Conservation (phyloP, 2,888 invertebrate genomes). For the Psococerastis gibbosa region DNA sequence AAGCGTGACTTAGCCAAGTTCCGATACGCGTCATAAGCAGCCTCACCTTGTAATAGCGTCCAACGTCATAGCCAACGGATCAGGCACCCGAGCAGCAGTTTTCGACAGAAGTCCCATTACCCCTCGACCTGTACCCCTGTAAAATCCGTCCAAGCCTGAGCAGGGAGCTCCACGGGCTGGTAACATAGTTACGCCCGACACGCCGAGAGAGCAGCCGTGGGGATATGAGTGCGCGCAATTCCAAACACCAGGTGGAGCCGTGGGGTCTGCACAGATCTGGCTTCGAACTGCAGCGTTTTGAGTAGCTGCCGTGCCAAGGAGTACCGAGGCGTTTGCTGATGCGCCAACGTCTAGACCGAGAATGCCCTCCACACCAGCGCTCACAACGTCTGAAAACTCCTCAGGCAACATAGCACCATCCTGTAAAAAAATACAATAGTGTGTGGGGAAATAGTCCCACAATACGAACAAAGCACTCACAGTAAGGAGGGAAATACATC, state of each 20-base stretch:
- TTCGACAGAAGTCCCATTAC: constrained; percentile 42
- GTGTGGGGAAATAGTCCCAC: too few species aligned
- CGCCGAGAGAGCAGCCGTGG: constrained; percentile 30
- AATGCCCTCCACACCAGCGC: constrained; percentile 26
- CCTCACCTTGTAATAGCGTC: constrained; percentile 40
- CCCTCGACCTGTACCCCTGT: constrained; percentile 45
- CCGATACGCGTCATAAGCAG: neutral
- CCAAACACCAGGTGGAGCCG: neutral
- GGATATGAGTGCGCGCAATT: constrained; percentile 14
- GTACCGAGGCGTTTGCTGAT: too few species aligned
- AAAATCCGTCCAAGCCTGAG: constrained; percentile 46
- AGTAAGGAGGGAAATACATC: too few species aligned
- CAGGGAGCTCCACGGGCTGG: constrained; percentile 29
- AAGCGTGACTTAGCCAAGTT: too few species aligned
- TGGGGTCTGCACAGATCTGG: neutral
- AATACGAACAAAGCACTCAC: too few species aligned
- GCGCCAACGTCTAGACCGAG: constrained; percentile 26
- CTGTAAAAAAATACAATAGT: constrained; percentile 1
- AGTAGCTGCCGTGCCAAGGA: too few species aligned
- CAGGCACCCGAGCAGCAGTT: constrained; percentile 35
- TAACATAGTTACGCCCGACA: constrained; percentile 41
- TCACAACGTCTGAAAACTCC: constrained; percentile 29
- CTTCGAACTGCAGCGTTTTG: too few species aligned
- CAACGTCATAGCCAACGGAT: constrained; percentile 43
- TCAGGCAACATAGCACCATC: constrained; percentile 24